These are phyloP conservation scores for Dynastes hyllus DNA, from an alignment of 2,888 invertebrate species.

Conservation along the genomic window DNA sequence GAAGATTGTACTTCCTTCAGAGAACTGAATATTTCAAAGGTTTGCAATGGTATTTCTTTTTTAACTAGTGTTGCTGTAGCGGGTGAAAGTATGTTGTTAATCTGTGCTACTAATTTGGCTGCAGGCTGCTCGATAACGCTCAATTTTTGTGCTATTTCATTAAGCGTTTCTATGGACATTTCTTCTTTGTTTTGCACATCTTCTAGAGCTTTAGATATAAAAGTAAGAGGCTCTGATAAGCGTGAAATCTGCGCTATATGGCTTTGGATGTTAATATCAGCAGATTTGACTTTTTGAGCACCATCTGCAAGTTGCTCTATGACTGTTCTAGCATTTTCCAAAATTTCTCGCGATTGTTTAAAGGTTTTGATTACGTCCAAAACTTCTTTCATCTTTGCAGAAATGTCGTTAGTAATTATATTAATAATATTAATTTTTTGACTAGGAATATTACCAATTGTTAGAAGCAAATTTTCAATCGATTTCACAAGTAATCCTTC, in stretches of 20 bases:
- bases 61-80: neutral
- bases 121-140: conserved; percentile 48
- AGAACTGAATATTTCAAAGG: neutral
- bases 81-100: conserved; percentile 30
- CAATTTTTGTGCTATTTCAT: conserved; percentile 22
- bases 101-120: conserved; percentile 50
- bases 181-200: neutral
- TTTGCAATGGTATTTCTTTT: neutral
- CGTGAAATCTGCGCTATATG: neutral
- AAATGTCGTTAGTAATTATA: conserved; percentile 9
- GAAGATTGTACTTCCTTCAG: conserved; percentile 4
- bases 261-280: neutral
- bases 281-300: conserved; percentile 12
- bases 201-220: neutral
- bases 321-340: neutral
- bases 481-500: neutral
- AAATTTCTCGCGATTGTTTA: neutral
- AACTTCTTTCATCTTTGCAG: neutral
- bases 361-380: neutral
- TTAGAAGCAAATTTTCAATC: conserved; percentile 5
- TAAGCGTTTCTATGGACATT: neutral
- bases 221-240: neutral
- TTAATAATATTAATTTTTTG: conserved; percentile 4
- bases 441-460: neutral
- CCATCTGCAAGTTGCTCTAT: neutral